Evolutionary conservation across 2,113 vertebrate genomes (phyloP).

Genomic region (Thalassarche chlororhynchos): DNA sequence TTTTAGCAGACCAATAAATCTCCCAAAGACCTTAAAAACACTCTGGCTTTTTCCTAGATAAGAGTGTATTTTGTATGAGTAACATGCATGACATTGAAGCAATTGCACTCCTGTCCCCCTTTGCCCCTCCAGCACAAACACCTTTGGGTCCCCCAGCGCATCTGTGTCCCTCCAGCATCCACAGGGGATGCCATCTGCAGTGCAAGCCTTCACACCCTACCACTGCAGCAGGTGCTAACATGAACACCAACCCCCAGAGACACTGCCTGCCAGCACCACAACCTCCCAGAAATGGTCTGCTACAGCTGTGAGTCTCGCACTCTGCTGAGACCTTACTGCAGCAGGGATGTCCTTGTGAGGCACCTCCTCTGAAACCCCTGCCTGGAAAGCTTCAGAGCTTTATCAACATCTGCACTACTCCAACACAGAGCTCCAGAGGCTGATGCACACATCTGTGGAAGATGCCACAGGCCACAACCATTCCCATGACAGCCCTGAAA

Average conservation of each 20-base stretch:
- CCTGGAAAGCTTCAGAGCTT: not conserved
- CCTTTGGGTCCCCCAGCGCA: not conserved
- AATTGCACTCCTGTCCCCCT: not conserved
- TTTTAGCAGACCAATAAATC: not conserved
- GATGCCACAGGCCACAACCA: not conserved
- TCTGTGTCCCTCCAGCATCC: not conserved
- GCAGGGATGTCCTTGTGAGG: not conserved
- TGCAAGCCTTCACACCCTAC: not conserved
- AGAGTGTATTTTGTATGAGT: not conserved
- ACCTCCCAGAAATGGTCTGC: not conserved
- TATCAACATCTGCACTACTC: not conserved
- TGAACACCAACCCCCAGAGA: not conserved
- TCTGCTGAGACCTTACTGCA: not conserved
- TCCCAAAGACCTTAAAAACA: not conserved
- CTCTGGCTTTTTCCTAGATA: not conserved
- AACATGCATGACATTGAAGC: not conserved
- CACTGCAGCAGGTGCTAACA: not conserved
- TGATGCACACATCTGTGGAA: not conserved
- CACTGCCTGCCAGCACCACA: not conserved
- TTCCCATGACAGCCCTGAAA: not conserved
- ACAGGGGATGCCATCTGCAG: too few species aligned
- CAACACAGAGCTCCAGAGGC: not conserved
- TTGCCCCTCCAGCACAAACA: not conserved
- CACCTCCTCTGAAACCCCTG: not conserved
- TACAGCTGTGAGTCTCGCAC: not conserved